These are phyloP conservation scores for Malurus alboscapulatus DNA, from an alignment of 2,113 vertebrate genomes.

Conservation along the genomic window DNA sequence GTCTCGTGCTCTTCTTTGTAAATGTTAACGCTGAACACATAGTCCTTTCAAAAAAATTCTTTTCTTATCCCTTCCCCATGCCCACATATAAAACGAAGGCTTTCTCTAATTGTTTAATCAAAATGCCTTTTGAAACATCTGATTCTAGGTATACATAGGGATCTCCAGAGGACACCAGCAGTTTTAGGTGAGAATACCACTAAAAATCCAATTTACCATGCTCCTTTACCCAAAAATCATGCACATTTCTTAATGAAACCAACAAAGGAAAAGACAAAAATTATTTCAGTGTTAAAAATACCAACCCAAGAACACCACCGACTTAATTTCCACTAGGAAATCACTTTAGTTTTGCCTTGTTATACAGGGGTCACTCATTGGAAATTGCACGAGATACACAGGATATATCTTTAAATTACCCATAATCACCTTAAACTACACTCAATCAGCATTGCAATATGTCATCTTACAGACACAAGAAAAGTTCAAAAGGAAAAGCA, in stretches of 20 bases:
- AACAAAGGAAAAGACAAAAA: neutral
- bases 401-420: conserved; percentile 51
- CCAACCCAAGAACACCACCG: neutral
- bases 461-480: conserved; percentile 26
- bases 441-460: conserved; percentile 30
- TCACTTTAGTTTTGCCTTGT: neutral
- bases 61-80: neutral
- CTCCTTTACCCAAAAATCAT: neutral
- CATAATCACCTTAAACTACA: conserved; percentile 47
- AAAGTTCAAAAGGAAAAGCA: conserved; percentile 51
- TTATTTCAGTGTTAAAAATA: neutral
- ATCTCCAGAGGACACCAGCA: neutral
- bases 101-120: neutral
- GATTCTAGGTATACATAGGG: neutral
- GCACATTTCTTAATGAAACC: neutral
- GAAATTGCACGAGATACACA: conserved; percentile 28
- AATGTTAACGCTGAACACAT: rapidly evolving
- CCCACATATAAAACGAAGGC: neutral
- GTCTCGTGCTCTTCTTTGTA: neutral
- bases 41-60: neutral
- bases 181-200: neutral
- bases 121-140: neutral
- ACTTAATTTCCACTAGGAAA: neutral
- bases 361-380: neutral
- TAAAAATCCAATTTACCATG: neutral